Evolutionary conservation across 2,797 vertebrate species (phyloP), one percentile per base, ranked within the genome.

Genomic region (Hephaestus fuliginosus): DNA sequence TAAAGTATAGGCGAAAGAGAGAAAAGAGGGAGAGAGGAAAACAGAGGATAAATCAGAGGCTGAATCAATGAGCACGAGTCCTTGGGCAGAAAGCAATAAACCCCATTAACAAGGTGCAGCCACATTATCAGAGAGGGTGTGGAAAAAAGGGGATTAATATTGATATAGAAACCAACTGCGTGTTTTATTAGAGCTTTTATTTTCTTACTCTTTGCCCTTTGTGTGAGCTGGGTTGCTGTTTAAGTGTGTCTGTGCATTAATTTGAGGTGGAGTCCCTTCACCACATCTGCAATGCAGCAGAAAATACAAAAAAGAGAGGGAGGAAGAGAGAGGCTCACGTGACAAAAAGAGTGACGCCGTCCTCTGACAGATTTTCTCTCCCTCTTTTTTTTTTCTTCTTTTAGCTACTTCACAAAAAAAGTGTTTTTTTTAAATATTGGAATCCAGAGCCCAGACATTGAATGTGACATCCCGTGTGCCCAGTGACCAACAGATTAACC

Each of bases 241-340:
- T 43, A 64, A 69, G 73, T 62, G 61, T 58, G 78, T 75, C 33
- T 65, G 70, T 36, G 65, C 44, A 36, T 89, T 90, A 92, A 86
- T 93, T 94, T 89, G 93, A 94, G 92, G 92, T 93, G 91, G 93
- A 95, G 93, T 93, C 92, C 93, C 91, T 93, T 86, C 80, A 80
- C 92, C 88, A 95, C 93, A 95, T 96, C 95, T 95, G 95, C 95
- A 96, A 96, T 96, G 96, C 96, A 96, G 95, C 93, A 96, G 89
- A 95, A 94, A 92, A 93, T 82, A 91, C 88, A 90, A 88, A 85
- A 89, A 86, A 83, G 86, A 86, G 81, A 62, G 85, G 85, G 86
- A 72, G 80, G 60, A 65, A 80, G 84, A 76, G 76, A 75, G 85
- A 82, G 75, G 80, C 92, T 91, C 89, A 90, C 86, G 82, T 84